phyloP scores from a whole-genome alignment of 2,113 vertebrate species.

The Pimephales promelas region DNA sequence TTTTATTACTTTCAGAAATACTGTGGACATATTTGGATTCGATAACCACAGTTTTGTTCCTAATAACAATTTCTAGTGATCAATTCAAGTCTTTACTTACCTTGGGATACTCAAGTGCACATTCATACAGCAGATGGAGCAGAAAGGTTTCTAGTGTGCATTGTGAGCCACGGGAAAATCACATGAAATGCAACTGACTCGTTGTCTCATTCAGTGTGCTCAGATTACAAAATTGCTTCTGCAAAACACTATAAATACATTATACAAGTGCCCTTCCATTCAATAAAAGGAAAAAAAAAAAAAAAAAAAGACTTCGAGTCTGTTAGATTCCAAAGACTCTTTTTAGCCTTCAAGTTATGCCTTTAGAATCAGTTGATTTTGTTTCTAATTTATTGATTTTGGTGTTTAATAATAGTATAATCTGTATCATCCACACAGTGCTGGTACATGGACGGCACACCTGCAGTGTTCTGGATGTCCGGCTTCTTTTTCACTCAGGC shows the following conservation, averaged over 20 bases:
- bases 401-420: background rate
- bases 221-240: conserved; percentile 22
- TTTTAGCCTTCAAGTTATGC: background rate
- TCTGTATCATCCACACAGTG: conserved; percentile 65
- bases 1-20: background rate
- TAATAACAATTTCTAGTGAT: background rate
- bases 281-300: background rate
- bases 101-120: background rate
- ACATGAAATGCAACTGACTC: conserved; percentile 51
- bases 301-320: background rate
- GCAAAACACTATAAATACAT: conserved; percentile 72
- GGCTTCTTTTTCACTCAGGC: conserved; percentile 95
- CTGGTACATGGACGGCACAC: conserved; percentile 82
- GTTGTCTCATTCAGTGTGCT: conserved; percentile 31
- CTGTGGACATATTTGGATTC: background rate
- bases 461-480: conserved; percentile 87
- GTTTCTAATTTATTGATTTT: background rate
- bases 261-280: background rate
- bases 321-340: background rate
- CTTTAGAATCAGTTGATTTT: background rate
- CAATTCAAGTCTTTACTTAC: background rate
- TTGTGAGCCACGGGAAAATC: conserved; percentile 40
- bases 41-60: background rate
- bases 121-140: background rate
- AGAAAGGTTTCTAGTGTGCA: conserved; percentile 1